phyloP scores from a whole-genome alignment of 2,113 vertebrate species.

The Chaenogobius annularis region DNA sequence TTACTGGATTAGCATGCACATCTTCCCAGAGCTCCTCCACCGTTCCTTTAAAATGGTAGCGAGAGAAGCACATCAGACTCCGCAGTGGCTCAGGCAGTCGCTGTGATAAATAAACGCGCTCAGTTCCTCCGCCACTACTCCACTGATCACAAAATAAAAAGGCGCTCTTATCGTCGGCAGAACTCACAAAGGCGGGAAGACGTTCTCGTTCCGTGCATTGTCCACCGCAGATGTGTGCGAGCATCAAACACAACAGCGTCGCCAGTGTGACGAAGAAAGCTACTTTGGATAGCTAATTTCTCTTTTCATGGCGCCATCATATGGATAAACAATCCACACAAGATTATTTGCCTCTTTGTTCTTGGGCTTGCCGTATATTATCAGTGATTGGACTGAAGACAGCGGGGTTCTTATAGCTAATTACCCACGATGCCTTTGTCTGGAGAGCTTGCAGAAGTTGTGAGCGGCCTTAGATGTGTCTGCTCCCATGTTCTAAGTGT shows the following conservation, averaged over 20 bases:
- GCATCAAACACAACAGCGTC: neutral
- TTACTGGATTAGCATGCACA: neutral
- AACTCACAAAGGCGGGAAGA: constrained; percentile 22
- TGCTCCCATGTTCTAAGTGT: constrained; percentile 46
- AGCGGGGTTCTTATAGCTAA: constrained; percentile 56
- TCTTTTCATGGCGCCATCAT: constrained; percentile 35
- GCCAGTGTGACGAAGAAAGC: constrained; percentile 19
- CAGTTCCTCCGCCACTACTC: neutral
- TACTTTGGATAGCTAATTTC: constrained; percentile 39
- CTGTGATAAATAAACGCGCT: constrained; percentile 17
- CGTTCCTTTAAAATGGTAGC: neutral
- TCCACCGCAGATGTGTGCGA: neutral
- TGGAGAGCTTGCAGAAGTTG: constrained; percentile 48
- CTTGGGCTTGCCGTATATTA: constrained; percentile 36
- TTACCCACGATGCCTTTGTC: constrained; percentile 58
- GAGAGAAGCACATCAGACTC: neutral
- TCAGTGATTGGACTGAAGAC: constrained; percentile 57
- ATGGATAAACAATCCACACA: constrained; percentile 58
- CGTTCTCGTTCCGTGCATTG: constrained; percentile 9
- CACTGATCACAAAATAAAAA: constrained; percentile 31
- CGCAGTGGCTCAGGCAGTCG: neutral
- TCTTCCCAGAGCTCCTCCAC: neutral
- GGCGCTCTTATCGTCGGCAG: neutral
- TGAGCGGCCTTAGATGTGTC: constrained; percentile 57
- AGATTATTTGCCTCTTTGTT: constrained; percentile 46